Evolutionary conservation across 2,113 vertebrate species (phyloP).

Genomic region (Indri indri): DNA sequence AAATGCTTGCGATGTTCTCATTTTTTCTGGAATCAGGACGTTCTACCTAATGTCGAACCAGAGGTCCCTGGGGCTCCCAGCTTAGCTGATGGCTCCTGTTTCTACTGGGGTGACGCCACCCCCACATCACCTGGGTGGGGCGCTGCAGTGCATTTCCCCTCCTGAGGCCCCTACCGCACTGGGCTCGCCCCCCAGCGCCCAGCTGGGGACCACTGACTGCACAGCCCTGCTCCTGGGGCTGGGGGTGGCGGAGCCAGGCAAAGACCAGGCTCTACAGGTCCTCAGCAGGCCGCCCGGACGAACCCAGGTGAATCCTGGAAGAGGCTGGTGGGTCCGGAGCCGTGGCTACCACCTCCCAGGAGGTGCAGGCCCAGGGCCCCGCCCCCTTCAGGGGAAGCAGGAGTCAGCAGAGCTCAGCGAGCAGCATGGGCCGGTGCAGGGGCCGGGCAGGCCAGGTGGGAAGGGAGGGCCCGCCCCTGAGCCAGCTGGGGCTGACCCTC

Average conservation of each 20-base stretch:
- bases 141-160: not conserved
- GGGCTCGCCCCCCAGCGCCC: not conserved
- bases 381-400: not conserved
- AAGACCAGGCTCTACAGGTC: not conserved
- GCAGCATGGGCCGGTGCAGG: not conserved
- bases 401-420: not conserved
- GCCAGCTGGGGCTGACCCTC: not conserved
- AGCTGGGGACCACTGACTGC: not conserved
- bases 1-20: not conserved
- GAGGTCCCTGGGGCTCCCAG: not conserved
- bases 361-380: not conserved
- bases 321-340: not conserved
- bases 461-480: not conserved
- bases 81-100: not conserved
- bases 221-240: not conserved
- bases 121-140: not conserved
- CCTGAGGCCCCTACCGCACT: not conserved
- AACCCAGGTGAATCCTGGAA: not conserved
- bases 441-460: fast-evolving
- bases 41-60: not conserved
- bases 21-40: not conserved
- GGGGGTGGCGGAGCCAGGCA: not conserved
- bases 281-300: not conserved
- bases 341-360: not conserved
- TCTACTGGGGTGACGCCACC: fast-evolving